A percentile compares a stretch with the other conserved stretches of the same genome.
Conservation (phyloP, 2,797 vertebrate species). For the Darevskia nairensis region DNA sequence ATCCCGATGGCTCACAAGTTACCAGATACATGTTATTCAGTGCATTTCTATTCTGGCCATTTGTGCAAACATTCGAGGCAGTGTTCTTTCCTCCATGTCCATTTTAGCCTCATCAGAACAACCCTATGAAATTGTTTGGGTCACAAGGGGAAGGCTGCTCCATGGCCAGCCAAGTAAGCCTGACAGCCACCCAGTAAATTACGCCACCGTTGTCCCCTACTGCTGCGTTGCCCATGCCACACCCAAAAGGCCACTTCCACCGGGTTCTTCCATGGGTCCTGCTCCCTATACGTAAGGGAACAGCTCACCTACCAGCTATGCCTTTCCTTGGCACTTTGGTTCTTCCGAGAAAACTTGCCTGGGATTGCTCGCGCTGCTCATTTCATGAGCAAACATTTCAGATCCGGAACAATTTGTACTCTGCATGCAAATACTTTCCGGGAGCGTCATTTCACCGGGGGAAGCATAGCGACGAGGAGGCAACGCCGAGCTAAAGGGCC, state of each 20-base stretch:
- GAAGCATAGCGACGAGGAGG: neutral
- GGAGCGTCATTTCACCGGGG: neutral
- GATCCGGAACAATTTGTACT: neutral
- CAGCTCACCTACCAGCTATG: neutral
- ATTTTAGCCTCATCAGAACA: too few relatives aligned
- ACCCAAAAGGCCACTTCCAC: neutral
- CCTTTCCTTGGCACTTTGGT: neutral
- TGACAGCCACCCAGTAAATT: neutral
- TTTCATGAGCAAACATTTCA: neutral
- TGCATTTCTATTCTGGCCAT: too few relatives aligned
- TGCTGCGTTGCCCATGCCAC: too few relatives aligned
- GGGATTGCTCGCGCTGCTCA: neutral
- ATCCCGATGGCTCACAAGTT: too few relatives aligned
- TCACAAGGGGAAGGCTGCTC: too few relatives aligned
- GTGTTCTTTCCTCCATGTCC: too few relatives aligned
- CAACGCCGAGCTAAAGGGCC: neutral
- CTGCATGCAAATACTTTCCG: neutral
- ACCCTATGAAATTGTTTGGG: too few relatives aligned
- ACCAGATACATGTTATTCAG: too few relatives aligned
- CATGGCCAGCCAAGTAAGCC: too few relatives aligned
- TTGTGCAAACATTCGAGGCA: too few relatives aligned
- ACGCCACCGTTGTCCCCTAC: too few relatives aligned
- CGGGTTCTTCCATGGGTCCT: neutral
- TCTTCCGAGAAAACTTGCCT: neutral
- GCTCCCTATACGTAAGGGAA: neutral